These are phyloP conservation scores for Delia radicum DNA, from an alignment of 1,140 invertebrate genomes.

Conservation along the genomic window DNA sequence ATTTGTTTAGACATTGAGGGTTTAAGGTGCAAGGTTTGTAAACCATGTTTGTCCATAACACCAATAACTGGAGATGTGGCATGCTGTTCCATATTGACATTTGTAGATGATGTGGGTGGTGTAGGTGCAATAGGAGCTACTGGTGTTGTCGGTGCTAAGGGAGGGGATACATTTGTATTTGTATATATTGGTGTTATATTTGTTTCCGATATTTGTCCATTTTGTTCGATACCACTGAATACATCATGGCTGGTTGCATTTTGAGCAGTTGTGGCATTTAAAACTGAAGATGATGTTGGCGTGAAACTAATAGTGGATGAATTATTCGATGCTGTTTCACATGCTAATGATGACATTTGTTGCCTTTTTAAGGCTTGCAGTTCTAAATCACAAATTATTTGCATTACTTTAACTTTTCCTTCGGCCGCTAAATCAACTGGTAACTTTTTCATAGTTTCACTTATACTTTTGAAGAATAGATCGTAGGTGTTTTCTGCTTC, in stretches of 20 bases:
- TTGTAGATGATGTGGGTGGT: not conserved
- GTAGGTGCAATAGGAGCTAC: not conserved
- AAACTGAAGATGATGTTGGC: not conserved
- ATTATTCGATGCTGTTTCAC: not conserved
- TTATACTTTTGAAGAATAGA: conserved; percentile 47
- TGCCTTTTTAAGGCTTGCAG: conserved; percentile 36
- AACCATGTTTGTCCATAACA: not conserved
- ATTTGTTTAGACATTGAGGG: not conserved
- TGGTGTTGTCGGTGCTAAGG: not conserved
- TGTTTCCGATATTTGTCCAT: not conserved
- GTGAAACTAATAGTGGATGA: not conserved
- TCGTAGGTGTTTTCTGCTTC: conserved; percentile 32
- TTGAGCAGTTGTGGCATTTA: no score
- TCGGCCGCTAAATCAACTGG: conserved; percentile 44
- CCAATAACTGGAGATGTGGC: not conserved
- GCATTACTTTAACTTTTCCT: conserved; percentile 48
- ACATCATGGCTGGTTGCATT: not conserved
- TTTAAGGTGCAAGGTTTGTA: not conserved
- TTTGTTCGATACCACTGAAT: not conserved
- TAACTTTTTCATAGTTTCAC: conserved; percentile 44
- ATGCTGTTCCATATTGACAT: not conserved
- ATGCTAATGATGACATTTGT: not conserved
- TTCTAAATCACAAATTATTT: conserved; percentile 44
- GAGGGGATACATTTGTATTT: not conserved
- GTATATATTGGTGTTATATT: not conserved